Evolutionary conservation across 2,888 invertebrate genomes (phyloP), one percentile per base, ranked within the genome.

Genomic region (Caenorhabditis sulstoni): DNA sequence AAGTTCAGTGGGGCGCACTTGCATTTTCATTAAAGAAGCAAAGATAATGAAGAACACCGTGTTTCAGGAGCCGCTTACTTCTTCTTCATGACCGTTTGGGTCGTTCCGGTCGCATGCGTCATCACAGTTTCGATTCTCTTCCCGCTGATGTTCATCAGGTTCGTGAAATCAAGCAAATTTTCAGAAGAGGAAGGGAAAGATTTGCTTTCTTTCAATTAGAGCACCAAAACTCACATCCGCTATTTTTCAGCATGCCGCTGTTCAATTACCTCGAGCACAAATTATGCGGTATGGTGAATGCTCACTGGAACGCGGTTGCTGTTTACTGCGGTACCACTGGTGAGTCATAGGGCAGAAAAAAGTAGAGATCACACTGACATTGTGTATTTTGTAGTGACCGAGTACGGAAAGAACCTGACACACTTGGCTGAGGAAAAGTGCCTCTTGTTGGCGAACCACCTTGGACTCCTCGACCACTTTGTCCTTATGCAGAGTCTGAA

Each of bases 381-480:
- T 14, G 3, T 41, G 23, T 22, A 44, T 23, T 5, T 68, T 68
- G 12, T 50, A 84, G 87, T 88, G 20, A 74, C 77, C 16, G 88
- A 88, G 59, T 87, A 87, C 53, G 89, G 89, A 16, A 77, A 83
- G 3, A 81, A 89, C 66, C 66, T 89, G 1, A 18, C 59, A 8
- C 23, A 58, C 1, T 62, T 81, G 44, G 70, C 84, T 3, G 88
- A 88, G 55, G 80, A 86, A 37, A 84, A 86, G 20, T 82, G 82
- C 37, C 81, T 89, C 7, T 78, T 81, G 57, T 64, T 89, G 41
- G 84, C 85, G 11, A 89, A 89, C 53, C 89, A 89, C 66, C 82
- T 89, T 12, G 89, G 89, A 0, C 81, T 89, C 18, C 68, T 88
- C 12, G 89, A 89, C 62, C 89, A 89, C 47, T 89, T 88, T 58